Base-by-base conservation (phyloP, 30 jellyfish, hydroid and myxozoan species). In the Hydractinia echinata region DNA sequence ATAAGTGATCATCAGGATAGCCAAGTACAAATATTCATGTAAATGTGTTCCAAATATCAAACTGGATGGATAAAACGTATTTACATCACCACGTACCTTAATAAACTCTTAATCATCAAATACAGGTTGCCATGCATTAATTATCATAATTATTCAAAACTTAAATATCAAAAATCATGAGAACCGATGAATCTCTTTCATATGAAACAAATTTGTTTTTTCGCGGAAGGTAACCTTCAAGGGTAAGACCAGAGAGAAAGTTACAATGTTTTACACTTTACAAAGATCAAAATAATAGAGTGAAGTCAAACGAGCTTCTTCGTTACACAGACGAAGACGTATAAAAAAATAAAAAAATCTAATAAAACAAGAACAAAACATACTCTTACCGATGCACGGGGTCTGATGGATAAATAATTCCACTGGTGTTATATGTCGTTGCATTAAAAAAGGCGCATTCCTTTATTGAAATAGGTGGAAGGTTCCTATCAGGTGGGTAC, bases 361-460 rank as follows among this genome's bases (percentile, higher is more conserved):
- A 50, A 4, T n/a, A n/a, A 50, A 9, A 9, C 3, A 71, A 7
- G n/a, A 20, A 30, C 11, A 71, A 71, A 19, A 1, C 30, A 4
- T 19, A n/a, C n/a, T n/a, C n/a, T n/a, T n/a, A 64, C 74, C 74
- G 30, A 51, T 71, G 61, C 30, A 8, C 70, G 8, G 81, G 81
- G 3, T 71, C 81, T 51, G 39, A 15, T 71, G 81, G 81, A 71
- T 71, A 71, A 58, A 71, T 71, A 51, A 71, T 20, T 10, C 60
- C 60, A 30, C 14, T 13, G 50, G 19, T 21, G 19, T 64, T 64
- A 6, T 44, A 6, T 51, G 39, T 44, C 30, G 81, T 30, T 71
- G 9, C 51, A 50, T 30, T 71, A 58, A 71, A 30, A 15, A 5
- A 8, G 14, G 55, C 5, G 53, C 81, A 71, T 9, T 51, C 60